These are phyloP conservation scores for Ectemnius cavifrons DNA, from an alignment of 2,888 invertebrate species.

Conservation along the genomic window DNA sequence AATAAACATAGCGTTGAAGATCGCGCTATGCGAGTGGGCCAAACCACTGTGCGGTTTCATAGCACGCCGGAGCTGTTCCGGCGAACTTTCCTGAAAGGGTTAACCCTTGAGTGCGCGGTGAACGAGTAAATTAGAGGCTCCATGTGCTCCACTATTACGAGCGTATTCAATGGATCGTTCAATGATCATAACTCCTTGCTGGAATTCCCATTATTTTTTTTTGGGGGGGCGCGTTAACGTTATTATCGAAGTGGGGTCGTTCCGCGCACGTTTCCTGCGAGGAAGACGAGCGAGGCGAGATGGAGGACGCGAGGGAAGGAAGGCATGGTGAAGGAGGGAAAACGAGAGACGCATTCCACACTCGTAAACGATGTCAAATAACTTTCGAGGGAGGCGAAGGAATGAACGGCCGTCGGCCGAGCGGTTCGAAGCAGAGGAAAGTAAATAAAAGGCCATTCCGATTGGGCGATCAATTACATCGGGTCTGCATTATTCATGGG, in stretches of 20 bases:
- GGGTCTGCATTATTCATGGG: slow-evolving; percentile 77
- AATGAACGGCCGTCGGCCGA: slow-evolving; percentile 54
- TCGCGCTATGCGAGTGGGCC: no score
- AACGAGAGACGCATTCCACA: slow-evolving; percentile 66
- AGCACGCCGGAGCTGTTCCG: no score
- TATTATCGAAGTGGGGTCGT: slow-evolving; percentile 41
- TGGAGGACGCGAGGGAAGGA: slow-evolving; percentile 13
- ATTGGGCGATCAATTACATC: slow-evolving; percentile 78
- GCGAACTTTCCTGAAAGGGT: no score
- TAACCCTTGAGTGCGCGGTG: background rate
- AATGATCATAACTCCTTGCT: slow-evolving; percentile 22
- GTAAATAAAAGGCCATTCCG: slow-evolving; percentile 78
- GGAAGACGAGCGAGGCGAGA: slow-evolving; percentile 19
- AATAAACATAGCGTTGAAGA: no score
- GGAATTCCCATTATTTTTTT: slow-evolving; percentile 37
- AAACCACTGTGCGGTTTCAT: no score
- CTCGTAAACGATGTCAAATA: slow-evolving; percentile 75
- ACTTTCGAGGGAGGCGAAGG: slow-evolving; percentile 70
- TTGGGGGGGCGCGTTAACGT: slow-evolving; percentile 44
- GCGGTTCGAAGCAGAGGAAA: slow-evolving; percentile 72
- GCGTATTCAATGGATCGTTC: slow-evolving; percentile 10
- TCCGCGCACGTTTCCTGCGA: slow-evolving; percentile 29
- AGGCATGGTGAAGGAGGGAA: slow-evolving; percentile 63
- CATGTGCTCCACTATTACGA: background rate
- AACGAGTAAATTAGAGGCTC: background rate